These are phyloP conservation scores for Hirtodrosophila duncani DNA, from an alignment of 2,888 invertebrate genomes.

Conservation along the genomic window DNA sequence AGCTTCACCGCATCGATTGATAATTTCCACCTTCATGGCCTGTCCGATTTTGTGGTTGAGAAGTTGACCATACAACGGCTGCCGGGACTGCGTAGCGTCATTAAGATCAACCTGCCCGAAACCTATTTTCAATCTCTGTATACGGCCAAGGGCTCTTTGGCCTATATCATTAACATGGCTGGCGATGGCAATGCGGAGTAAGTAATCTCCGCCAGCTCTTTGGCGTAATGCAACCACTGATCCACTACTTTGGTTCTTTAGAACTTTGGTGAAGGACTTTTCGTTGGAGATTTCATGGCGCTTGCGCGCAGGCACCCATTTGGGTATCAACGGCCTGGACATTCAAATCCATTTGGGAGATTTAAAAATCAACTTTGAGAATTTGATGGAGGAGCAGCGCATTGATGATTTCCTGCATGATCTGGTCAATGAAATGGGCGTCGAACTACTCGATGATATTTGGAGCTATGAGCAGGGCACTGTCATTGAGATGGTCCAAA, in stretches of 20 bases:
- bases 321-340: slow-evolving; percentile 60
- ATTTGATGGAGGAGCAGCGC: slow-evolving; percentile 69
- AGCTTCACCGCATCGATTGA: slow-evolving; percentile 65
- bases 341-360: slow-evolving; percentile 60
- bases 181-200: slow-evolving; percentile 72
- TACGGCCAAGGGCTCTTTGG: slow-evolving; percentile 73
- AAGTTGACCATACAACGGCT: slow-evolving; percentile 41
- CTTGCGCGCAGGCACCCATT: slow-evolving; percentile 37
- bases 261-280: slow-evolving; percentile 48
- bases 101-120: slow-evolving; percentile 62
- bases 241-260: too few species aligned
- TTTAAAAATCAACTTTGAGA: slow-evolving; percentile 59
- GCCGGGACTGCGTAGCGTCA: slow-evolving; percentile 41
- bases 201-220: too few species aligned
- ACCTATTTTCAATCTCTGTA: slow-evolving; percentile 63
- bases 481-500: slow-evolving; percentile 46
- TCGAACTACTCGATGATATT: slow-evolving; percentile 71
- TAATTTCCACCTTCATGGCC: slow-evolving; percentile 54
- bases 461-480: slow-evolving; percentile 62
- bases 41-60: slow-evolving; percentile 63
- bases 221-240: too few species aligned
- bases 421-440: slow-evolving; percentile 69
- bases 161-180: slow-evolving; percentile 64
- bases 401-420: slow-evolving; percentile 68
- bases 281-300: slow-evolving; percentile 52